phyloP scores from a whole-genome alignment of 2,888 invertebrate genomes.

The Caenorhabditis parvicauda region DNA sequence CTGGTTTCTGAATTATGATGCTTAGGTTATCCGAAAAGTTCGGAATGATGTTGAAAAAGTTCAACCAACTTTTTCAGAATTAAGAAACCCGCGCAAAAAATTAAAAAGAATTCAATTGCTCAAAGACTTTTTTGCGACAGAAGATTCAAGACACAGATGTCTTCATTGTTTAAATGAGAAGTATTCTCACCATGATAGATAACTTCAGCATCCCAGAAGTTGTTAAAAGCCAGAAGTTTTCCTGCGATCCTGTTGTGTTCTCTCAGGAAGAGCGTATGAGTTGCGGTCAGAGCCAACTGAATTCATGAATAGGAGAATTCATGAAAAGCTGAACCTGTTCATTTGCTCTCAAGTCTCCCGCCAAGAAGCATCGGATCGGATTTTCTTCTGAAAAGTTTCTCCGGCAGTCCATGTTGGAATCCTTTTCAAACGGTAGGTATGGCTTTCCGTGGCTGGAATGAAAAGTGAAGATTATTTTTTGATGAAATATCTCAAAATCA shows the following conservation, averaged over 20 bases:
- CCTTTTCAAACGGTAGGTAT: constrained; percentile 80
- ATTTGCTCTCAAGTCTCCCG: constrained; percentile 83
- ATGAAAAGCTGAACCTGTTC: constrained; percentile 40
- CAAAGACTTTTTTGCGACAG: no score
- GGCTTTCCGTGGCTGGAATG: constrained; percentile 69
- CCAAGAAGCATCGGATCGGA: constrained; percentile 83
- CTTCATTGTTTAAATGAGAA: not conserved
- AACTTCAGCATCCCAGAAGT: constrained; percentile 89
- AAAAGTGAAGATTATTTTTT: not conserved
- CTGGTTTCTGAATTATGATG: constrained; percentile 64
- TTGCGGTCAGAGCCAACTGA: constrained; percentile 68
- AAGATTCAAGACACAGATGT: not conserved
- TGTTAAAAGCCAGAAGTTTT: constrained; percentile 77
- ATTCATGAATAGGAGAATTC: not conserved
- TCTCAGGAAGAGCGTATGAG: constrained; percentile 75
- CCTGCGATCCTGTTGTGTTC: constrained; percentile 90
- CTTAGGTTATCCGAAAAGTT: not conserved
- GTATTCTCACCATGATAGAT: constrained; percentile 74
- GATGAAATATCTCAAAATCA: not conserved
- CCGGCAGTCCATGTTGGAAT: constrained; percentile 82
- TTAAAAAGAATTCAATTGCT: no score
- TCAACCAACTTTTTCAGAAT: not conserved
- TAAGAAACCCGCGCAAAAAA: not conserved
- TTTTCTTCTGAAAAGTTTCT: constrained; percentile 55
- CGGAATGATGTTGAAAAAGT: not conserved